These are phyloP conservation scores for Daubentonia madagascariensis DNA, from an alignment of 2,113 vertebrate genomes.

Conservation along the genomic window DNA sequence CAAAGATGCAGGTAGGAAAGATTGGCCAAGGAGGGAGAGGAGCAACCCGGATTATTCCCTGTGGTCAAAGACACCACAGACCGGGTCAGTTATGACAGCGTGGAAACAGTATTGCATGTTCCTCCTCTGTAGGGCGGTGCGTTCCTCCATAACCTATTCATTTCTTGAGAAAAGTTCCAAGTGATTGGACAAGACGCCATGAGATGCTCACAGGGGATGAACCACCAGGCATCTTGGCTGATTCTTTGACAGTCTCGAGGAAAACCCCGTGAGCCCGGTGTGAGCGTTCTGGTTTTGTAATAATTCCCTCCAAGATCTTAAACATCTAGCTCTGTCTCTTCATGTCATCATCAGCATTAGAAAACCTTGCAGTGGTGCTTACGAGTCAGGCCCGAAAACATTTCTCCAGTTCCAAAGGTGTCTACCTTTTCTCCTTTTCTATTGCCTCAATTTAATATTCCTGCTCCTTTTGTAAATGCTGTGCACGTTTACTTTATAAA, in stretches of 20 bases:
- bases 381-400: too few relatives aligned
- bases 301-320: conserved; percentile 60
- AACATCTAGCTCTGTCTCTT: conserved; percentile 57
- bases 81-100: rapidly evolving
- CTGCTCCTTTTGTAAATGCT: conserved; percentile 18
- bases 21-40: neutral
- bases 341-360: neutral
- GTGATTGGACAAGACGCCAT: rapidly evolving
- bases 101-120: rapidly evolving
- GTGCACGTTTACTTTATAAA: conserved; percentile 1
- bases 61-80: neutral
- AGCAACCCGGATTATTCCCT: neutral
- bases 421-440: neutral
- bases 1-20: neutral
- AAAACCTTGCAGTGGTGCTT: neutral
- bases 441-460: neutral
- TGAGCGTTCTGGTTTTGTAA: conserved; percentile 10
- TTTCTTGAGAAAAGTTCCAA: neutral
- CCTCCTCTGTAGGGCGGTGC: rapidly evolving
- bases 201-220: rapidly evolving
- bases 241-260: neutral
- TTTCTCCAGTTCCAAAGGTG: neutral
- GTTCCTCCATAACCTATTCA: neutral
- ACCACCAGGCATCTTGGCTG: rapidly evolving
- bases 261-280: neutral